A percentile compares a stretch with the other conserved stretches of the same genome.
Conservation (phyloP, 2,113 vertebrate species). For the Pithys albifrons region DNA sequence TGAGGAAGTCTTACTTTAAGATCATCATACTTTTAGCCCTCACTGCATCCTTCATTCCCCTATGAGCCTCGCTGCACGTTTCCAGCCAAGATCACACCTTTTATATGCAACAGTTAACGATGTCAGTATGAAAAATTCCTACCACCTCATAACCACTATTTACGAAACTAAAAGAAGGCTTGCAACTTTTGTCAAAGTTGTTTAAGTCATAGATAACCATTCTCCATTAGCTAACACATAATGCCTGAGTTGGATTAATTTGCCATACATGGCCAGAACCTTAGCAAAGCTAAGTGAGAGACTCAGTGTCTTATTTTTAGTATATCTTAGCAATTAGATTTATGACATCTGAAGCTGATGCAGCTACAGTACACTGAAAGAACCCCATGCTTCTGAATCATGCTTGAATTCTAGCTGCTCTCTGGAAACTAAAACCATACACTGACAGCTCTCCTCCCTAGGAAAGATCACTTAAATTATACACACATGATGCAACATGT, state of each 20-base stretch:
- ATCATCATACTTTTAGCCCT: background rate
- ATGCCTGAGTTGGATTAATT: background rate
- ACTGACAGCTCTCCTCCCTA: background rate
- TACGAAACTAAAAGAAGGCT: background rate
- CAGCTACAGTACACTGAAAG: background rate
- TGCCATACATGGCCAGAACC: background rate
- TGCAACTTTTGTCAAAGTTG: background rate
- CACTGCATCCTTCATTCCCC: background rate
- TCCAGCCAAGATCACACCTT: background rate
- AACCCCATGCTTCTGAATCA: rapidly evolving
- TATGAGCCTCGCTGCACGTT: background rate
- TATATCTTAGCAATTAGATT: background rate
- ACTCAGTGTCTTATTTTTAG: background rate
- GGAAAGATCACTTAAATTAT: background rate
- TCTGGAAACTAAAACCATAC: background rate
- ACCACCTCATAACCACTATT: background rate
- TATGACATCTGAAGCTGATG: background rate
- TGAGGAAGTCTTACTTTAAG: background rate
- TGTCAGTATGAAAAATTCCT: background rate
- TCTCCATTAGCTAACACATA: background rate
- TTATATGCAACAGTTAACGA: background rate
- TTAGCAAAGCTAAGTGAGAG: background rate
- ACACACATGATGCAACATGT: background rate
- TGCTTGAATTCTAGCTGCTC: background rate
- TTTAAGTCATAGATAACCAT: background rate